Evolutionary conservation across 1,140 invertebrate genomes (phyloP).

Genomic region (Panulirus ornatus): DNA sequence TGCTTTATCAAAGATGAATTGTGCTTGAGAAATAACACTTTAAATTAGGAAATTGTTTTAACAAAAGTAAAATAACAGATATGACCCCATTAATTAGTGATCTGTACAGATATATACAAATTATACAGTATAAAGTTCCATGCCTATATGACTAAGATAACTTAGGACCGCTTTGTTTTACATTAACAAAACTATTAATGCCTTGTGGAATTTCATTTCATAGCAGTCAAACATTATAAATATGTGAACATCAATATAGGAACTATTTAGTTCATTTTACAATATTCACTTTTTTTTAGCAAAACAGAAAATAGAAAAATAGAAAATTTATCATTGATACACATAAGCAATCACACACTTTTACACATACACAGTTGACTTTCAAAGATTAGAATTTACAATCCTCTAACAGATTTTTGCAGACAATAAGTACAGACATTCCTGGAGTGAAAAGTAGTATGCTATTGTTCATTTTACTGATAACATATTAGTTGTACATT

Average conservation of each 20-base stretch:
- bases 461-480: neutral
- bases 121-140: neutral
- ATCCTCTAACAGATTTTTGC: neutral
- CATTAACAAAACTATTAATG: neutral
- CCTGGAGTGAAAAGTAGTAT: neutral
- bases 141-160: constrained; percentile 7
- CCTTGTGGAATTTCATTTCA: neutral
- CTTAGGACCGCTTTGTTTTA: neutral
- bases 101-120: constrained; percentile 11
- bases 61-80: neutral
- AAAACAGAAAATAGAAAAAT: too few relatives aligned
- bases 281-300: too few relatives aligned
- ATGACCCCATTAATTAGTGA: neutral
- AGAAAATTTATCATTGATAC: too few relatives aligned
- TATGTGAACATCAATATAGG: neutral
- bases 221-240: neutral
- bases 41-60: neutral
- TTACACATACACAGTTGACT: neutral
- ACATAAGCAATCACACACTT: too few relatives aligned
- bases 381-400: neutral
- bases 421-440: neutral
- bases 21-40: neutral
- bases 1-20: neutral
- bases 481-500: neutral
- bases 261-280: too few relatives aligned